Base-by-base conservation (phyloP, 2,888 invertebrate species). In the Scrobipalpa atriplicella region DNA sequence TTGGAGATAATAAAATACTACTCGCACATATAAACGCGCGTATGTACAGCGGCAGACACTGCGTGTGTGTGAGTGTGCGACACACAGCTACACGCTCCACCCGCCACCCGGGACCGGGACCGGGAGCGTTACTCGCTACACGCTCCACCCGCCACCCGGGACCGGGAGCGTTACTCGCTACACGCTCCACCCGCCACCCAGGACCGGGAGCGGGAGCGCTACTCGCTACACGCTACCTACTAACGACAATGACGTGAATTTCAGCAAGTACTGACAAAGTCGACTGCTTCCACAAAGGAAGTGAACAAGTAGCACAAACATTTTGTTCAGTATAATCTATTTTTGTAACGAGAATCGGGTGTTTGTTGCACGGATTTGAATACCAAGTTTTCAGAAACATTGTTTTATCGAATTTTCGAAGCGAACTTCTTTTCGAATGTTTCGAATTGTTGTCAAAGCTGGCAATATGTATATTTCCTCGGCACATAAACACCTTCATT, bases 291-390 rank as follows among this genome's bases (percentile, higher is more conserved):
- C n/a, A 11, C n/a, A 7, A 39, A 8, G 19, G 18, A 62, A 62
- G 11, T n/a, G 43, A 62, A 41, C 39, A 62, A 36, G 5, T 11
- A 6, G 62, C 29, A 29, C 29, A 29, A 29, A 29, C 6, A 54
- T 13, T 70, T 67, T 76, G 75, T 74, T 76, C 76, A 74, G 72
- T 79, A 75, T 75, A 75, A 75, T 72, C 75, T 75, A 75, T 74
- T 68, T 77, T 72, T 73, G 64, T 75, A 71, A 66, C 70, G 68
- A 67, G 70, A 70, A 56, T 66, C 68, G 54, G 60, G 60, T 38
- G 19, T 66, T 61, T 18, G 19, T 52, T 52, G 10, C 16, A 29
- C 36, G 56, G n/a, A 21, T 36, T 21, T 6, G 11, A 29, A 36
- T 56, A n/a, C 19, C 58, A 29, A 29, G n/a, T n/a, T n/a, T n/a